Base-by-base conservation (phyloP, 2,888 invertebrate genomes). In the Euproctis similis region DNA sequence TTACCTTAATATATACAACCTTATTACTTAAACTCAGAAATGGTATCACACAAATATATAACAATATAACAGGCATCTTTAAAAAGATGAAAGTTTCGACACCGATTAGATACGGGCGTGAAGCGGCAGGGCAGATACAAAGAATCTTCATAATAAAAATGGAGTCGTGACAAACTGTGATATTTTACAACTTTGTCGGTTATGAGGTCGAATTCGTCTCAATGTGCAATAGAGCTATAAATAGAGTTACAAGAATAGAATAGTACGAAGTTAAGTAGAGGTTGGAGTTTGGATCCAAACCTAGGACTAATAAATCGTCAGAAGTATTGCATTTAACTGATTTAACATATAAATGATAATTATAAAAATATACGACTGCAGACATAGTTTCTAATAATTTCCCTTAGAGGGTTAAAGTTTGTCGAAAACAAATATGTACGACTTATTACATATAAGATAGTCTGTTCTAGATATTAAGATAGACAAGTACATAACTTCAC, bases 151-250 rank as follows among this genome's bases (percentile, higher is more conserved):
- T 53, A 58, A 59, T 54, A 42, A 58, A 53, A 63, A 55, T 55
- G 45, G 36, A 47, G 49, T 74, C 73, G 72, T 74, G 75, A 72
- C 60, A 30, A 32, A 37, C 36, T 31, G 25, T 25, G 48, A 54
- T 46, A 58, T 60, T 68, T 65, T 64, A 11, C 6, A n/a, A 12
- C 12, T 23, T 23, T 10, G 21, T 9, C 11, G 10, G 21, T 10
- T 10, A 21, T 21, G 7, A 21, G 21, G 11, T 9, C 11, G 10
- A 21, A 6, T 21, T 11, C 5, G 9, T 4, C 23, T 24, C 36
- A 29, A 12, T 24, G 21, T 34, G 29, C 34, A 19, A 18, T 4
- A 4, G 6, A 14, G 6, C 8, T 17, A 27, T 8, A 19, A 20
- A 22, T 16, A 18, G 1, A 13, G 20, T 8, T 10, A 27, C 21